Base-by-base conservation (phyloP, 2,113 vertebrate species). In the Echinops telfairi region DNA sequence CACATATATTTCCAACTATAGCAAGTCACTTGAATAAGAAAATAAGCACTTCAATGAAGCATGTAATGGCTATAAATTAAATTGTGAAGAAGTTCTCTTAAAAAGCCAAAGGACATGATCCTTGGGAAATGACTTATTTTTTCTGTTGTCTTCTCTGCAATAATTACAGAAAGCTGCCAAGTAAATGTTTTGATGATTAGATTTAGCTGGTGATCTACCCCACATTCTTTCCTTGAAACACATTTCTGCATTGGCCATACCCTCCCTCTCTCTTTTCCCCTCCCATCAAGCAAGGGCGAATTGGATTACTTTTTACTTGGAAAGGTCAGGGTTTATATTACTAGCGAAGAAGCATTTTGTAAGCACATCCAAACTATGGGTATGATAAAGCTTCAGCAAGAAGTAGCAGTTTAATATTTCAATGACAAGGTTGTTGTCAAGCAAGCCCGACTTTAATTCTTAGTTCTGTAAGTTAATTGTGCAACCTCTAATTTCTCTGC, bases 171-270 rank as follows among this genome's bases (percentile, higher is more conserved):
- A 33, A 91, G 9, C 79, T 68, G 57, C 33, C 70, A 92, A n/a
- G 68, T 94, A 94, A 97, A 90, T 84, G 92, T 90, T 95, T 94
- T 94, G 75, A 92, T 85, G 85, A 83, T n/a, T 94, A 85, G 58
- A 88, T 90, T 92, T 25, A 91, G 68, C 36, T 82, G 89, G 79
- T 75, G 75, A 88, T 79, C 58, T 22, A 70, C 16, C 47, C 10
- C 7, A 25, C 62, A 90, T 88, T 16, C 22, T 92, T 75, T 66
- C 64, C 57, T 96, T 68, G 40, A 94, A 85, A 80, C 80, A 88
- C 66, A 85, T 85, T 92, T 70, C 43, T 25, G 53, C 64, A 53
- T 70, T 83, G 81, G 70, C 92, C 64, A 81, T 36, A 71, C 47
- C 38, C 38, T 22, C 16, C 60, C 16, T 25, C 47, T 53, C 10